Evolutionary conservation across 2,888 invertebrate genomes (phyloP), one percentile per base, ranked within the genome.

Genomic region (Microplitis manilae): DNA sequence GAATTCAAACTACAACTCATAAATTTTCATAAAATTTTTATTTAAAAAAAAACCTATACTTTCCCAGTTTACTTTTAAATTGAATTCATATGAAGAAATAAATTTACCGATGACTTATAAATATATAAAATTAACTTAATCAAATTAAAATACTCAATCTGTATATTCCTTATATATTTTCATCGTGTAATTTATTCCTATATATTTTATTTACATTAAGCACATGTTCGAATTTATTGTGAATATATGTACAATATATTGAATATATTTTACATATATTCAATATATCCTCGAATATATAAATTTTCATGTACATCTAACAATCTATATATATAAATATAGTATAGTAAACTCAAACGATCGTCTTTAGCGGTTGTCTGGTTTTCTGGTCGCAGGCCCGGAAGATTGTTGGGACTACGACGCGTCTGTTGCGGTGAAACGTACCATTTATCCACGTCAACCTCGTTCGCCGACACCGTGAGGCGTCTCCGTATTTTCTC

Each of bases 371-470:
- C 70, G 41, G 68, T 68, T 15, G 68, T 68, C 65, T 65, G 50
- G 50, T 5, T 41, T 68, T 68, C 41, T 68, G 41, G 50, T 68
- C 17, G n/a, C 40, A 40, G 41, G 83, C 85, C 86, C 86, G 87
- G 85, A 87, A 87, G 86, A 86, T 86, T 83, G 77, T 76, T 76
- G 70, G 74, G 76, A 81, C 79, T 72, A 67, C 50, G 50, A 50
- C 81, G 81, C 85, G 86, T 86, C 87, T 86, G 84, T 84, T 84
- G 87, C 84, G 84, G 85, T 85, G 86, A 85, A 86, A 85, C 84
- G 84, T 83, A 85, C 86, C 87, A 88, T 88, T 87, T 88, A 87
- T 88, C 88, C 86, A 87, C 85, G 88, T 88, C 88, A 87, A 85
- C 85, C 87, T 86, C 87, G 85, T 87, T 87, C 87, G 86, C 84